These are phyloP conservation scores for Dryadula phaetusa DNA, from an alignment of 2,888 invertebrate genomes.

Conservation along the genomic window DNA sequence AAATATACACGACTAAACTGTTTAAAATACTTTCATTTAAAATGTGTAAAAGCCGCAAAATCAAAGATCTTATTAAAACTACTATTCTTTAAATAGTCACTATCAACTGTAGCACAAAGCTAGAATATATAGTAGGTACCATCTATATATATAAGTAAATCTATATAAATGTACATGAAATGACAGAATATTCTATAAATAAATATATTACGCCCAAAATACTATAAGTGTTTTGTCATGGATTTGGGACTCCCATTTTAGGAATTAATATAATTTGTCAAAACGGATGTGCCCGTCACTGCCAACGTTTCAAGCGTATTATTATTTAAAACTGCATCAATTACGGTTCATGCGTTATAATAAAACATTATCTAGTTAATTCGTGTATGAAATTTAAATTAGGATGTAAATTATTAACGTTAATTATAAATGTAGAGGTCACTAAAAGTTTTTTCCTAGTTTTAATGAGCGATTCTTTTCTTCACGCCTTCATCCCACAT, in stretches of 20 bases:
- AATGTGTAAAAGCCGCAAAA: no score
- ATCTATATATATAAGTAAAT: no score
- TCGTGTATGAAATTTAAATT: neutral
- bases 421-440: neutral
- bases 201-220: neutral
- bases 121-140: no score
- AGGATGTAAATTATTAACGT: neutral
- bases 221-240: no score
- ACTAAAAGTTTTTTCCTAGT: neutral
- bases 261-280: slow-evolving; percentile 11
- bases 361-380: slow-evolving; percentile 4
- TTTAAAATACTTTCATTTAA: no score
- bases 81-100: no score
- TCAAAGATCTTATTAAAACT: no score
- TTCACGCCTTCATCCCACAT: no score
- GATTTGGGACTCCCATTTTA: neutral
- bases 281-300: slow-evolving; percentile 7
- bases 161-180: neutral
- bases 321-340: slow-evolving; percentile 21
- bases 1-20: no score
- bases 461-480: no score
- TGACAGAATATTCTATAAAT: neutral
- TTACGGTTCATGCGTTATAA: neutral
- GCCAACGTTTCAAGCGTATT: neutral
- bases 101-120: no score